These are phyloP conservation scores for Papilio dardanus DNA, from an alignment of 1,140 invertebrate genomes.

Conservation along the genomic window DNA sequence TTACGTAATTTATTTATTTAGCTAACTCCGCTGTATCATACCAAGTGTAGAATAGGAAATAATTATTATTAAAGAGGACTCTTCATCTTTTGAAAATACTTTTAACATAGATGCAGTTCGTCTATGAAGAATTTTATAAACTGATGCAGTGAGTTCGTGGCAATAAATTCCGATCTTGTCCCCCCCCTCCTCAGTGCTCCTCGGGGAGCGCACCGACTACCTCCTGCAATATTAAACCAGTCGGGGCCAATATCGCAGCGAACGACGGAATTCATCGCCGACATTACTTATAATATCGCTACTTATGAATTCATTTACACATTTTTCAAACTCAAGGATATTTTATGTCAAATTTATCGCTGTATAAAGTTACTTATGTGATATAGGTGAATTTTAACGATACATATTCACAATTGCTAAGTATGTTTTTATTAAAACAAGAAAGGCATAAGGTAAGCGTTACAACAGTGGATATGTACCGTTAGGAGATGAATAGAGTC, in stretches of 20 bases:
- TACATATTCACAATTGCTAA: too few relatives aligned
- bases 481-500: too few relatives aligned
- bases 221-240: conserved; percentile 13
- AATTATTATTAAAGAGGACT: too few relatives aligned
- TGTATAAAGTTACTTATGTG: too few relatives aligned
- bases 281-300: not conserved
- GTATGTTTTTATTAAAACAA: too few relatives aligned
- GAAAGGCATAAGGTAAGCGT: too few relatives aligned
- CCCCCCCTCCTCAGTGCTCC: not conserved
- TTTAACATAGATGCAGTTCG: not conserved
- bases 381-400: too few relatives aligned
- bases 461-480: too few relatives aligned
- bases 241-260: not conserved
- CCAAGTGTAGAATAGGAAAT: too few relatives aligned
- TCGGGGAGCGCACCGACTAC: not conserved
- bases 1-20: too few relatives aligned
- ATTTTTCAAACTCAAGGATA: not conserved
- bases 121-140: not conserved
- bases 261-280: conserved; percentile 1
- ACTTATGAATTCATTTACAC: not conserved
- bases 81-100: not conserved
- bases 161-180: not conserved
- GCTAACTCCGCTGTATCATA: too few relatives aligned
- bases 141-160: not conserved
- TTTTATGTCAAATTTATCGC: not conserved